phyloP scores from a whole-genome alignment of 2,797 vertebrate genomes.

The Danio albolineatus region DNA sequence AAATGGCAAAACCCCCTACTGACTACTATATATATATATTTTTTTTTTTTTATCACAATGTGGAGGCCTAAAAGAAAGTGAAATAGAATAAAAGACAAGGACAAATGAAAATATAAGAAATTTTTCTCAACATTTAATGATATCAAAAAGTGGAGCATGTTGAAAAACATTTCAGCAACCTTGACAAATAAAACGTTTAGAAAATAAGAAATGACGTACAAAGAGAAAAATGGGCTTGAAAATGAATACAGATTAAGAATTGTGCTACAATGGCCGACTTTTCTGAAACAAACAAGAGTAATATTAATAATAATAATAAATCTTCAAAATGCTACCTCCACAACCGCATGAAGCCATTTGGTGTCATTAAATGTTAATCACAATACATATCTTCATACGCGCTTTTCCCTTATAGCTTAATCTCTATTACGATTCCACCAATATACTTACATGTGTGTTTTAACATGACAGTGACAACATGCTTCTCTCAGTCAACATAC shows the following conservation, averaged over 20 bases:
- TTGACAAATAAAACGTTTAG: not conserved
- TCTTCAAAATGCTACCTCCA: not conserved
- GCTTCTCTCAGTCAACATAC: not conserved
- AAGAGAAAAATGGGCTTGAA: not conserved
- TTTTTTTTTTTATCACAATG: not conserved
- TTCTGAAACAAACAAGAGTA: not conserved
- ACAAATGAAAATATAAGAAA: slow-evolving; percentile 24
- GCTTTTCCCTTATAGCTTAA: not conserved
- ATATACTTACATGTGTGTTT: not conserved
- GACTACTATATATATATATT: not conserved
- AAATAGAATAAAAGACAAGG: not conserved
- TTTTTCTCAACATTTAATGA: slow-evolving; percentile 40
- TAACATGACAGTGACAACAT: not conserved
- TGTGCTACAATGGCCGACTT: not conserved
- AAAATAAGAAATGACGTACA: slow-evolving; percentile 18
- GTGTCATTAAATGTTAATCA: not conserved
- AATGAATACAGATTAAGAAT: not conserved
- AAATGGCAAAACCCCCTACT: too few species aligned
- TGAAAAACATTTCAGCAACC: slow-evolving; percentile 28
- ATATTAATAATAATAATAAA: not conserved
- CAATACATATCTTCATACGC: not conserved
- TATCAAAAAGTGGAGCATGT: slow-evolving; percentile 28
- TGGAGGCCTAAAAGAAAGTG: not conserved
- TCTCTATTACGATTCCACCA: not conserved
- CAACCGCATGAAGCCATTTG: slow-evolving; percentile 9